These are phyloP conservation scores for Amiota mariae DNA, from an alignment of 2,888 invertebrate species.

Conservation along the genomic window DNA sequence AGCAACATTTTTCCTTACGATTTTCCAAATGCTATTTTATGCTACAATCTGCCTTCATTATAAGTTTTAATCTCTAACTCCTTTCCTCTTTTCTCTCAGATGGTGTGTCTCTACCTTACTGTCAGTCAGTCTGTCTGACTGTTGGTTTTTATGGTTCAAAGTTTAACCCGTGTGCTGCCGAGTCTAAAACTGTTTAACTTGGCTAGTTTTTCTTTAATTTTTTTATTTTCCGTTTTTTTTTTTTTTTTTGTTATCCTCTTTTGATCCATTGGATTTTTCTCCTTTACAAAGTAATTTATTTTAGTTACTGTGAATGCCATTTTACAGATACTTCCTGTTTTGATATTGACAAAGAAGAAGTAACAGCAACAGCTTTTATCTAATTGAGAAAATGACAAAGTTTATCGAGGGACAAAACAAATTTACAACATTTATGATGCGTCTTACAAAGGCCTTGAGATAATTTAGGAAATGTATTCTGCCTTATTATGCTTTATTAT, in stretches of 20 bases:
- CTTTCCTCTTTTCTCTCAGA: no score
- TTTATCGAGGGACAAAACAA: no score
- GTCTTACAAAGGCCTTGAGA: no score
- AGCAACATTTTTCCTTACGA: not conserved
- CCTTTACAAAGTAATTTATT: not conserved
- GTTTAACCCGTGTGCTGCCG: constrained; percentile 6
- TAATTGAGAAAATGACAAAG: no score
- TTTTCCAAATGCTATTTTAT: not conserved
- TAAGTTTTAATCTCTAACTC: constrained; percentile 19
- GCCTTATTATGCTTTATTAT: no score
- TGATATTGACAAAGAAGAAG: not conserved
- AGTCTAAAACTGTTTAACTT: not conserved
- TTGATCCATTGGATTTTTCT: constrained; percentile 7
- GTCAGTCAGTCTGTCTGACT: not conserved
- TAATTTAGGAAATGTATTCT: no score
- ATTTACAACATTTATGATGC: no score
- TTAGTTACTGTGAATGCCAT: not conserved
- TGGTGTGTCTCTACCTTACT: no score
- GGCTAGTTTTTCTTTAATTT: not conserved
- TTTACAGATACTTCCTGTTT: constrained; percentile 11
- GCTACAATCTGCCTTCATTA: constrained; percentile 22
- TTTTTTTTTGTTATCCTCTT: not conserved
- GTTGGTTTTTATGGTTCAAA: constrained; percentile 21
- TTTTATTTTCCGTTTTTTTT: not conserved
- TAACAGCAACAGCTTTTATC: no score